A percentile compares a stretch with the other conserved stretches of the same genome.
Conservation (phyloP, 2,113 vertebrate species). For the Mixornis gularis region DNA sequence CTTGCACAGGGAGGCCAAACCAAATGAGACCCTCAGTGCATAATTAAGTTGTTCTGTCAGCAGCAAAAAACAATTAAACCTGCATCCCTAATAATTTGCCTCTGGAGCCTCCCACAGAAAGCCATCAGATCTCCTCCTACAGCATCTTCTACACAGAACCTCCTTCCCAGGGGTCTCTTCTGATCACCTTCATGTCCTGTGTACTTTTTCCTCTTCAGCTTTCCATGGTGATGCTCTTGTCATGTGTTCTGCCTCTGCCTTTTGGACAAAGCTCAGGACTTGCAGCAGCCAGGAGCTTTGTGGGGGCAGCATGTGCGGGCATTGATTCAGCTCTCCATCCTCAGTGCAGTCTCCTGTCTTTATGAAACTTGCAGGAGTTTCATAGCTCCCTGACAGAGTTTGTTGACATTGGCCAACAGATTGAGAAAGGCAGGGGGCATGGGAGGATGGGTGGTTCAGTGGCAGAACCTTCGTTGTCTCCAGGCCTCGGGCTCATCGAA, state of each 20-base stretch:
- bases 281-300: background rate
- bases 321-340: background rate
- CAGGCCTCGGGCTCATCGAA: background rate
- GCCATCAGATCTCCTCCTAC: background rate
- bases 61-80: conserved; percentile 12
- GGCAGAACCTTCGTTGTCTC: background rate
- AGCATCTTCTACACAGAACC: background rate
- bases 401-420: background rate
- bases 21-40: background rate
- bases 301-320: accelerated
- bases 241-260: background rate
- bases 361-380: background rate
- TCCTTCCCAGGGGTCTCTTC: background rate
- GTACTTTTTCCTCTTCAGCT: background rate
- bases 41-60: conserved; percentile 14
- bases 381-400: background rate
- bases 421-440: background rate
- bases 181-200: background rate
- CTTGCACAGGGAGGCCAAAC: background rate
- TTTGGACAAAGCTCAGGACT: background rate
- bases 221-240: background rate
- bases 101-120: background rate
- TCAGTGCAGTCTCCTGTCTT: background rate
- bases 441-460: background rate
- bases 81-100: background rate